Evolutionary conservation across 2,888 invertebrate species (phyloP), one percentile per base, ranked within the genome.

Genomic region (Autographa pulchrina): DNA sequence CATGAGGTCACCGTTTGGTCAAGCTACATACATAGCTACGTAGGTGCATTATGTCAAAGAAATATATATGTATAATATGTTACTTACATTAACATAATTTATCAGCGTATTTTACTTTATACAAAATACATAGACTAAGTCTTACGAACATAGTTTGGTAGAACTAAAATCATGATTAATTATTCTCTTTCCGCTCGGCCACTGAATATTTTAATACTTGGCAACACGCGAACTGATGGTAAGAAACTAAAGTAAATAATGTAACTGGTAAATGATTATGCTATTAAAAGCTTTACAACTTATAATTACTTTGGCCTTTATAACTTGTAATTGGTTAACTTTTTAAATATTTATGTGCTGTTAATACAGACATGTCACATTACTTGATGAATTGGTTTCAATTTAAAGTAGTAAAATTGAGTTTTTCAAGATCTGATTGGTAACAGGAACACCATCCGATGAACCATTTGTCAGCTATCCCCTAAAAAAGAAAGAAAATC

Each of bases 201-300:
- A 56, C 54, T 56, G 54, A 56, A 66, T 70, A 73, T 70, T 38
- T 70, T 70, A 70, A 56, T 56, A 25, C 14, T 35, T 25, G 54
- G 54, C 54, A 56, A 56, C 54, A 25, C 54, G 54, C 54, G 25
- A 56, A 54, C 54, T 54, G 18, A 18, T 54, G 54, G 9, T 54
- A 56, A 56, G 54, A 56, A 56, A 56, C 20, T 56, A 25, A 25
- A 25, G 54, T 56, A 56, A 56, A 56, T 56, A 56, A 20, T 56
- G 13, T 56, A 56, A 56, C 20, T 56, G 54, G 54, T 56, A 56
- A 54, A 48, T 20, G 13, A 56, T 13, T 56, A 56, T 48, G 25
- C 25, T 54, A 56, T 56, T 20, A 11, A 56, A 20, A 20, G 20
- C 25, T 20, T 56, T 25, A 13, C 54, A 2, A 56, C 4, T 25